Base-by-base conservation (phyloP, 2,113 vertebrate genomes). In the Triplophysa siluroides region DNA sequence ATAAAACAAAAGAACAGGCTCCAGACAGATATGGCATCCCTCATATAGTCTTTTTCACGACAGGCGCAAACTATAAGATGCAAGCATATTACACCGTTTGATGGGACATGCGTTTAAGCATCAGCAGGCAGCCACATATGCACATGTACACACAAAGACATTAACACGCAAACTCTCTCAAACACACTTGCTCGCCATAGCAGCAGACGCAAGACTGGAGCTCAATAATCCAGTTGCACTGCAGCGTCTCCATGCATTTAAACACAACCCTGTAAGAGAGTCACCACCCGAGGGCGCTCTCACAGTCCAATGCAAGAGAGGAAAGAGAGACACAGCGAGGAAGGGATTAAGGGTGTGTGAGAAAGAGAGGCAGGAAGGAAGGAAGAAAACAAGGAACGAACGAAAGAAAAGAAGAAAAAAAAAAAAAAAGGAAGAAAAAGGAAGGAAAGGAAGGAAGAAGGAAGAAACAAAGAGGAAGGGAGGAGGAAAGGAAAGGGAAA, bases 211-310 rank as follows among this genome's bases (percentile, higher is more conserved):
- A 84, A 65, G 54, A 68, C n/a, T n/a, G 26, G 85, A 87, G 84
- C 7, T 66, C 24, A 66, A 76, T 85, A 77, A 84, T 69, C 71
- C 86, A 80, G 83, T 79, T 88, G 88, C 88, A 86, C 83, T 83
- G 87, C 88, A 91, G 88, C 87, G 86, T 87, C 83, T 81, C 72
- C 90, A 93, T 92, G 92, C 92, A 91, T 85, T 86, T 71, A 52
- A 45, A 86, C 83, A 38, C 33, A 38, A 86, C 74, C 86, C 88
- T 81, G 88, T 81, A 88, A 83, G 62, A 83, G 84, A 90, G 88
- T 45, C 82, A 83, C 87, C 87, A 86, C 85, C 70, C 81, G 85
- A 86, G 87, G 89, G 85, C 84, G 76, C 87, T 89, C 87, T 90
- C 85, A 84, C 88, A 85, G 84, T 86, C 85, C 76, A 84, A 86